Percentiles rank a stretch among this genome's conserved stretches.
phyloP scores from a whole-genome alignment of 2,113 vertebrate genomes.

The Tenrec ecaudatus region DNA sequence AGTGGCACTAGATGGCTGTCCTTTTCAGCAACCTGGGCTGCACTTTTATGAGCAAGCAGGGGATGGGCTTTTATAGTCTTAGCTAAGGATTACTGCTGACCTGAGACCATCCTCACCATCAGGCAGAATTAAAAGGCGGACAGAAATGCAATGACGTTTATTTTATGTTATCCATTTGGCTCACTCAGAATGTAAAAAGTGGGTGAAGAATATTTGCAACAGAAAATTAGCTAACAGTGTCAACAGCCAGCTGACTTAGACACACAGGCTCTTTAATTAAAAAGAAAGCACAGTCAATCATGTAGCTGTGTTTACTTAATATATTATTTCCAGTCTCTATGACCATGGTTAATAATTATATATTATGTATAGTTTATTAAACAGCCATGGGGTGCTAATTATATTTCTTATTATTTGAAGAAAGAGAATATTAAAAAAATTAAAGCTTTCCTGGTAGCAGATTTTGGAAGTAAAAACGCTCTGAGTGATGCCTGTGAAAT shows the following conservation, averaged over 20 bases:
- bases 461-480: neutral
- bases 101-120: neutral
- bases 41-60: neutral
- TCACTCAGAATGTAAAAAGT: conserved; percentile 21
- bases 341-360: conserved; percentile 75
- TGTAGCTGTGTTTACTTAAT: conserved; percentile 66
- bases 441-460: conserved; percentile 4
- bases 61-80: neutral
- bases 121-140: neutral
- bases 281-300: neutral
- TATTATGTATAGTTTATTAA: conserved; percentile 66
- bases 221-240: conserved; percentile 41
- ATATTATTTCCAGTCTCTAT: conserved; percentile 66
- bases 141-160: neutral
- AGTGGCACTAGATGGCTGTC: neutral
- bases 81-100: neutral
- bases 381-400: conserved; percentile 63
- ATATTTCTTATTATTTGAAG: conserved; percentile 76
- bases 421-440: conserved; percentile 74
- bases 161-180: conserved; percentile 50
- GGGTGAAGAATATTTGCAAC: conserved; percentile 21
- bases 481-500: neutral
- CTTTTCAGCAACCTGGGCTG: conserved; percentile 1
- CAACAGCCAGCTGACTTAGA: conserved; percentile 3
- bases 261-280: conserved; percentile 38